Evolutionary conservation across 2,113 vertebrate species (phyloP).

Genomic region (Amazona vittata): DNA sequence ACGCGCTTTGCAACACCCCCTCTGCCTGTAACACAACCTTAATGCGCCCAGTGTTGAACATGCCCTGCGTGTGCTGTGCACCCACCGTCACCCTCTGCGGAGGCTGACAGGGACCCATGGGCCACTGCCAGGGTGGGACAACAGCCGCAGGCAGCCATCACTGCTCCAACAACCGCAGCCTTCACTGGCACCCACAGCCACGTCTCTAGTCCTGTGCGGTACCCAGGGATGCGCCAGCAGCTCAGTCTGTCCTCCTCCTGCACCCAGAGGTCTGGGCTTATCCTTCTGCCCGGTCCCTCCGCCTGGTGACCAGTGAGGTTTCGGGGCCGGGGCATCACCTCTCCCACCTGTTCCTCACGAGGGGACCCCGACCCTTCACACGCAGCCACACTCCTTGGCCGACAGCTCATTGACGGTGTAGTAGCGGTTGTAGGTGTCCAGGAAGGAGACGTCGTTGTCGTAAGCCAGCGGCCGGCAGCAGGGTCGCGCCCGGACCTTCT

Average conservation of each 20-base stretch:
- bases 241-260: not conserved
- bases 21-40: accelerated
- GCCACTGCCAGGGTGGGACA: accelerated
- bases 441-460: conserved; percentile 89
- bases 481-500: conserved; percentile 82
- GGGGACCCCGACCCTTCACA: conserved; percentile 73
- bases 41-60: accelerated
- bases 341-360: not conserved
- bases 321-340: not conserved
- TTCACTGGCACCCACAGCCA: accelerated
- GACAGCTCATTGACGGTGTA: conserved; percentile 90
- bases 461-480: conserved; percentile 92
- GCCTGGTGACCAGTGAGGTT: not conserved
- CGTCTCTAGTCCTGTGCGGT: not conserved
- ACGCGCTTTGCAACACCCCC: accelerated
- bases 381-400: conserved; percentile 90
- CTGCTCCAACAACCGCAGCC: accelerated
- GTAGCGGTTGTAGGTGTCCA: conserved; percentile 86
- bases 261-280: not conserved
- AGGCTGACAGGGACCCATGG: not conserved
- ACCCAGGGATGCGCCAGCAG: accelerated
- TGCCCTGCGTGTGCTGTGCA: accelerated
- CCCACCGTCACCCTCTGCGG: not conserved
- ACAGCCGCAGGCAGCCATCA: accelerated
- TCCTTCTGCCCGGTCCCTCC: not conserved